Base-by-base conservation (phyloP, 2,888 invertebrate genomes). In the Stenodema calcarata region DNA sequence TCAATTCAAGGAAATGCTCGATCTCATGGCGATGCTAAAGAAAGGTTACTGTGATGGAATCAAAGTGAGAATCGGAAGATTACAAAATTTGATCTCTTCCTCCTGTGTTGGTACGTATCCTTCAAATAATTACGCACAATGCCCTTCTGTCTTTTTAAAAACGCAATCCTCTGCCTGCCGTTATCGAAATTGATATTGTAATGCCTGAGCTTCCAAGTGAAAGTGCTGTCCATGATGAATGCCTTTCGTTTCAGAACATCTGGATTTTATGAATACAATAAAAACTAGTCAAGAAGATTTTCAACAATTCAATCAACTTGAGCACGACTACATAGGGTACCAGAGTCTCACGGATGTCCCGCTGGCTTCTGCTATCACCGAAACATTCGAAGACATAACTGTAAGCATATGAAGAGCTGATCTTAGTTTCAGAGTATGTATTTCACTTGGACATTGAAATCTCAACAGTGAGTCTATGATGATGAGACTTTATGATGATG, bases 71-170 rank as follows among this genome's bases (percentile, higher is more conserved):
- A 95, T 99, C 85, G 99, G 99, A 0, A 93, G 97, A 30, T 92
- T 97, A 87, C 97, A 99, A 94, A 99, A 99, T 92, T 93, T 99
- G 85, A 96, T 99, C 89, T 97, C 98, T n/a, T 98, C 99, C 89
- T 98, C 99, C 6, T 99, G 99, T 90, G 96, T 98, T 91, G 96
- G 96, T 95, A 92, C 91, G 84, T 70, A 35, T 54, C 35, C 35
- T 4, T 35, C 35, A 35, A 2, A 35, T n/a, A n/a, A n/a, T n/a
- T n/a, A n/a, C n/a, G n/a, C n/a, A n/a, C n/a, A n/a, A n/a, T n/a
- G n/a, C n/a, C n/a, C n/a, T n/a, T n/a, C n/a, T n/a, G n/a, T n/a
- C n/a, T n/a, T n/a, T n/a, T n/a, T n/a, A n/a, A n/a, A n/a, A n/a
- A n/a, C n/a, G n/a, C n/a, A n/a, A n/a, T n/a, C n/a, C n/a, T n/a